phyloP scores from a whole-genome alignment of 2,113 vertebrate species.

The Hemicordylus capensis region DNA sequence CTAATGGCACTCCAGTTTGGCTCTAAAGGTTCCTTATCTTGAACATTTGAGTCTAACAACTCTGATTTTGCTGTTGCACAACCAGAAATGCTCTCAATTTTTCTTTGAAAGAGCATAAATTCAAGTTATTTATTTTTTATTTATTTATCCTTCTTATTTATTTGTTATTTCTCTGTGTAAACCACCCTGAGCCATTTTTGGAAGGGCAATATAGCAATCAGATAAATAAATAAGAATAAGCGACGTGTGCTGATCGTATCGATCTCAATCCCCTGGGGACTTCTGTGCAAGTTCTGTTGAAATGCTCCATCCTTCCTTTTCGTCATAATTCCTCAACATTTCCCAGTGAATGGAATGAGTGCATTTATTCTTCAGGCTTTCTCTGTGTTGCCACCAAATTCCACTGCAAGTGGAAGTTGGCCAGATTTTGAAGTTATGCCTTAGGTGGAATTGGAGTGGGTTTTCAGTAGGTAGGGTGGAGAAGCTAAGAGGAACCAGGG shows the following conservation, averaged over 20 bases:
- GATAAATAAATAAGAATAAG: no score
- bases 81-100: background rate
- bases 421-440: background rate
- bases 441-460: background rate
- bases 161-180: no score
- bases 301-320: no score
- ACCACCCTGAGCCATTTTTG: no score
- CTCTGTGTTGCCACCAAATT: background rate
- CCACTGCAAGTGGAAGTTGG: fast-evolving
- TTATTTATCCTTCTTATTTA: no score
- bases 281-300: background rate
- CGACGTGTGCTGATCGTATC: background rate
- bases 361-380: background rate
- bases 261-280: background rate
- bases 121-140: background rate
- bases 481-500: background rate
- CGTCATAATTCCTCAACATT: no score
- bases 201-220: no score
- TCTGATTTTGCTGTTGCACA: background rate
- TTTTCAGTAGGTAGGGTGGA: background rate
- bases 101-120: no score
- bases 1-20: no score
- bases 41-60: background rate
- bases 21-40: background rate
- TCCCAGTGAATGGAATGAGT: no score